A percentile compares a stretch with the other conserved stretches of the same genome.
These are phyloP conservation scores for Hemibagrus guttatus DNA, from an alignment of 2,797 vertebrate genomes.

Conservation along the genomic window DNA sequence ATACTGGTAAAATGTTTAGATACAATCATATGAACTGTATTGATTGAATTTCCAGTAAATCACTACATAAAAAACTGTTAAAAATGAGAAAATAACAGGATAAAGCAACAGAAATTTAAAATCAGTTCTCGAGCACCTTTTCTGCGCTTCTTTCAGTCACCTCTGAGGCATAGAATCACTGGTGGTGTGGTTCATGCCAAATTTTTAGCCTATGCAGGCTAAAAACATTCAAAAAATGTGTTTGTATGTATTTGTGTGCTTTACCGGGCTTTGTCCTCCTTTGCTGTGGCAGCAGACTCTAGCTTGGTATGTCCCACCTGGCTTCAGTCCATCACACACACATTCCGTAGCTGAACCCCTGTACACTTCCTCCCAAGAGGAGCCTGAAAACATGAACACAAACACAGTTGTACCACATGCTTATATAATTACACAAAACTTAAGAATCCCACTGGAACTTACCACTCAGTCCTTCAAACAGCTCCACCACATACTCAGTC, in stretches of 20 bases:
- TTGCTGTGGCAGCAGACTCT: conserved; percentile 89
- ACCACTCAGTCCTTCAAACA: conserved; percentile 88
- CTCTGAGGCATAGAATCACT: background rate
- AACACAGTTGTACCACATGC: conserved; percentile 26
- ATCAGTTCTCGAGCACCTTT: background rate
- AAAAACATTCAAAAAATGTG: background rate
- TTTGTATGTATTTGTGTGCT: conserved; percentile 27
- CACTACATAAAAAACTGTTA: background rate
- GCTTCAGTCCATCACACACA: conserved; percentile 87
- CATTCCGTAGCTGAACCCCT: conserved; percentile 84
- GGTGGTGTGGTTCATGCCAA: background rate
- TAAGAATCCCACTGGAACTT: conserved; percentile 56
- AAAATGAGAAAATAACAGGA: background rate
- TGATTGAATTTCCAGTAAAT: background rate
- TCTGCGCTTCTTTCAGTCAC: background rate
- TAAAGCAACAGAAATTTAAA: background rate
- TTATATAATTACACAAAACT: conserved; percentile 11
- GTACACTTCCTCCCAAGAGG: conserved; percentile 88
- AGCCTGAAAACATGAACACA: conserved; percentile 73
- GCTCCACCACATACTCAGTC: conserved; percentile 88
- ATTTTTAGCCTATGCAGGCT: background rate
- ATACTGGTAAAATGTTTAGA: background rate
- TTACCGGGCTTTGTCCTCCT: conserved; percentile 94
- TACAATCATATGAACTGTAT: background rate
- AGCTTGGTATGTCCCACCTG: conserved; percentile 87